phyloP scores from a whole-genome alignment of 30 jellyfish, hydroid and myxozoan genomes.

The Mastigias papua region DNA sequence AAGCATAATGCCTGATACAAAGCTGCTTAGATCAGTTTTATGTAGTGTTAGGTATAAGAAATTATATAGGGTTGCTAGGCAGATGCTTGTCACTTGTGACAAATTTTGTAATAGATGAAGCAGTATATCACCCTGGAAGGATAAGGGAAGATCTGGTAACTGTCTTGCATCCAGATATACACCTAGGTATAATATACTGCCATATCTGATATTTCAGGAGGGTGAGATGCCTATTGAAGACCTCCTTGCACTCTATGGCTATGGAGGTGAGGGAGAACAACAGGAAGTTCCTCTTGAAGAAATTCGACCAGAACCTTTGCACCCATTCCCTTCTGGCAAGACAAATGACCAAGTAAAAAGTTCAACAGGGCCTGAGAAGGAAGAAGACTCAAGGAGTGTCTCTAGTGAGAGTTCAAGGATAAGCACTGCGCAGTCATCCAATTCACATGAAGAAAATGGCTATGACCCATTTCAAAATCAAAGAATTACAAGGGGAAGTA shows the following conservation, averaged over 20 bases:
- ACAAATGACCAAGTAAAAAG: conserved; percentile 12
- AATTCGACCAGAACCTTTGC: conserved; percentile 71
- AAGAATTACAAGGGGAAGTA: conserved; percentile 96
- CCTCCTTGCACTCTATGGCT: conserved; percentile 84
- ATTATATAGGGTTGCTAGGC: no score
- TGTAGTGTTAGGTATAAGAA: no score
- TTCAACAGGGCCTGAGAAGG: not conserved
- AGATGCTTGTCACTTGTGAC: no score
- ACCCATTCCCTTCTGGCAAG: conserved; percentile 37
- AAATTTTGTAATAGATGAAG: no score
- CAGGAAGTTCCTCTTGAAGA: conserved; percentile 77
- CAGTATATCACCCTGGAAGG: no score
- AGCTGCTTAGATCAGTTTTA: no score
- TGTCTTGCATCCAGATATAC: no score
- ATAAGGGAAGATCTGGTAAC: no score
- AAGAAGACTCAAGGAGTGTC: conserved; percentile 71
- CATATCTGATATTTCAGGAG: conserved; percentile 61
- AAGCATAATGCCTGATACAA: no score
- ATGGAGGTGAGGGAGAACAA: conserved; percentile 76
- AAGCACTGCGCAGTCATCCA: conserved; percentile 68
- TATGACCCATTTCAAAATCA: conserved; percentile 98
- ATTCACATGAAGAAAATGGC: conserved; percentile 74
- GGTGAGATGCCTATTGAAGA: conserved; percentile 99
- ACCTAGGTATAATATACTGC: no score
- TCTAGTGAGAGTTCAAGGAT: conserved; percentile 75